Evolutionary conservation across 2,113 vertebrate genomes (phyloP).

Genomic region (Macaca nemestrina): DNA sequence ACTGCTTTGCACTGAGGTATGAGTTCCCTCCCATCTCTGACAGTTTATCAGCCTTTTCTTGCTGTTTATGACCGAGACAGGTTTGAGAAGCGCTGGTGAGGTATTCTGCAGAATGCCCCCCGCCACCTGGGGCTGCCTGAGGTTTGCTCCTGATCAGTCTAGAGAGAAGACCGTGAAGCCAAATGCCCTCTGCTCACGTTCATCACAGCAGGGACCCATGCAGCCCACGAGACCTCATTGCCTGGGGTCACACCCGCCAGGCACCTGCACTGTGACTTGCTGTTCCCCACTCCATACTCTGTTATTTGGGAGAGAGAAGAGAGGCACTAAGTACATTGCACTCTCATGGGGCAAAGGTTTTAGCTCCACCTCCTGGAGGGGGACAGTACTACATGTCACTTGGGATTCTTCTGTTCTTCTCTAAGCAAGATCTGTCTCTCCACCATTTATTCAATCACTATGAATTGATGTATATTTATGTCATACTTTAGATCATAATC

Average conservation of each 20-base stretch:
- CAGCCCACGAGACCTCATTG: not conserved
- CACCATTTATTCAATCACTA: too few species aligned
- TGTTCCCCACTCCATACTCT: too few species aligned
- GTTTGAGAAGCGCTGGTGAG: not conserved
- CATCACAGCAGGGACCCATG: fast-evolving
- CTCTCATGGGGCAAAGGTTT: not conserved
- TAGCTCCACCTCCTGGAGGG: not conserved
- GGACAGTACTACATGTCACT: not conserved
- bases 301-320: fast-evolving
- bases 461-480: fast-evolving
- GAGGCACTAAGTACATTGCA: not conserved
- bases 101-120: not conserved
- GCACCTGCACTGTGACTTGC: not conserved
- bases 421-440: not conserved
- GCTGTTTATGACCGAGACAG: fast-evolving
- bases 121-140: not conserved
- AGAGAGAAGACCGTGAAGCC: not conserved
- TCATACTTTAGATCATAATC: not conserved
- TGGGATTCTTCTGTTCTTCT: not conserved
- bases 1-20: fast-evolving
- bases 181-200: not conserved
- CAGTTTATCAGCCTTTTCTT: not conserved
- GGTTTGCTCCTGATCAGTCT: not conserved
- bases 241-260: not conserved
- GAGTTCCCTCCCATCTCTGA: not conserved